Percentiles rank a stretch among this genome's conserved stretches.
Evolutionary conservation across 2,113 vertebrate genomes (phyloP).

Genomic region (Thymallus thymallus): DNA sequence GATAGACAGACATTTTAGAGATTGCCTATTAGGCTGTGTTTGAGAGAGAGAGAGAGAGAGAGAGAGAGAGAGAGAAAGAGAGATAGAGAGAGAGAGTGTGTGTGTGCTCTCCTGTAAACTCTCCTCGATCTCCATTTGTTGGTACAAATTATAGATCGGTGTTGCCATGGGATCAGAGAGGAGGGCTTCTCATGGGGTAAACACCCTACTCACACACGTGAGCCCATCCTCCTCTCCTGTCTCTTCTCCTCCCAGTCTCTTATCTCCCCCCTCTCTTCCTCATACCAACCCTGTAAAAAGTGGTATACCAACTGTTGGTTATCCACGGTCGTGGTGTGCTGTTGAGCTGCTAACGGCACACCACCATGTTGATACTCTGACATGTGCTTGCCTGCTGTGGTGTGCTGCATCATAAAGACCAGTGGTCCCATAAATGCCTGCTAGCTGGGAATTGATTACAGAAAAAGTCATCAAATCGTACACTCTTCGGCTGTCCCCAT

Average conservation of each 20-base stretch:
- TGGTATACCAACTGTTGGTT: no score
- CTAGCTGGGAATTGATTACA: no score
- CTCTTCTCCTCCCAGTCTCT: slow-evolving; percentile 9
- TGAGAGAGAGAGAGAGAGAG: slow-evolving; percentile 31
- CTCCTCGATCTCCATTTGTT: slow-evolving; percentile 56
- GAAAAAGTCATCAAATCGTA: no score
- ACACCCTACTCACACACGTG: slow-evolving; percentile 57
- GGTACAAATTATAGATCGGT: slow-evolving; percentile 67
- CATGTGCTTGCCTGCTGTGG: no score
- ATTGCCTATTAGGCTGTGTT: slow-evolving; percentile 49
- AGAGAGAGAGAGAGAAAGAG: no score
- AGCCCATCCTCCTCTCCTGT: slow-evolving; percentile 27
- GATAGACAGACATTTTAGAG: slow-evolving; percentile 56
- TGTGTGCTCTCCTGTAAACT: slow-evolving; percentile 19
- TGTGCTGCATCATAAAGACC: no score
- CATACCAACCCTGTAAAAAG: not conserved
- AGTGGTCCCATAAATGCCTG: no score
- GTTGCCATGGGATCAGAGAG: slow-evolving; percentile 54
- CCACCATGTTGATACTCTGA: no score
- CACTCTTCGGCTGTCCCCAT: no score
- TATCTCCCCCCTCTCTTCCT: not conserved
- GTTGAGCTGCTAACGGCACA: not conserved
- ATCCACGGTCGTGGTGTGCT: not conserved
- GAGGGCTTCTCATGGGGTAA: slow-evolving; percentile 19
- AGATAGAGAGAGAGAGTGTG: not conserved